Base-by-base conservation (phyloP, 2,888 invertebrate species). In the Lapara coniferarum region DNA sequence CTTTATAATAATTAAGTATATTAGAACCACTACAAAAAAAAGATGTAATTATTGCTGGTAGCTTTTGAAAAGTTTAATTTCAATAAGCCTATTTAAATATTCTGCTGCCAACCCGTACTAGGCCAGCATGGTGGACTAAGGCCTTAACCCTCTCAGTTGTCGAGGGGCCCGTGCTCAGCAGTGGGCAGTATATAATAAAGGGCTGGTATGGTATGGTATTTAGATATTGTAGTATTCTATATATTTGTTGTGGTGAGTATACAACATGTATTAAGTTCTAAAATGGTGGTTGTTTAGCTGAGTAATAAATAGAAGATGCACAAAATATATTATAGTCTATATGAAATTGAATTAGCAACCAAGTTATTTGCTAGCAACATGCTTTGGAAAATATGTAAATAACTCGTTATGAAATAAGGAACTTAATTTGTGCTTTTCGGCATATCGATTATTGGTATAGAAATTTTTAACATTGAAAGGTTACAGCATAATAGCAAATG, bases 1-100 rank as follows among this genome's bases (percentile, higher is more conserved):
- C 80, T 84, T 87, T 74, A 79, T 83, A 69, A 89, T 77, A 77
- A 89, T 87, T 74, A 92, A 80, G 79, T 86, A 83, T 78, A 91
- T 76, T 71, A 92, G 76, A 67, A 92, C 71, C 73, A 90, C 92
- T 92, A 87, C 59, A 86, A 87, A 74, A 66, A 75, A 77, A 53
- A 56, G 63, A 46, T 49, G 12, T 52, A 25, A 5, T 44, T 5
- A 14, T 16, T 16, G 16, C 44, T 44, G 16, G 53, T 53, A 8
- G 51, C 4, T 30, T 56, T 14, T 30, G 8, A 14, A 56, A 7
- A 7, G 14, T 30, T 30, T 12, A 25, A 57, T 13, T 12, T 37
- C 30, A n/a, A 14, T 30, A n/a, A 37, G 37, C 30, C 6, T 56
- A 56, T 55, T n/a, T 55, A 55, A 19, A 16, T 56, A 30, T 56